Base-by-base conservation (phyloP, 2,888 invertebrate genomes). In the Drosophila seclusa region DNA sequence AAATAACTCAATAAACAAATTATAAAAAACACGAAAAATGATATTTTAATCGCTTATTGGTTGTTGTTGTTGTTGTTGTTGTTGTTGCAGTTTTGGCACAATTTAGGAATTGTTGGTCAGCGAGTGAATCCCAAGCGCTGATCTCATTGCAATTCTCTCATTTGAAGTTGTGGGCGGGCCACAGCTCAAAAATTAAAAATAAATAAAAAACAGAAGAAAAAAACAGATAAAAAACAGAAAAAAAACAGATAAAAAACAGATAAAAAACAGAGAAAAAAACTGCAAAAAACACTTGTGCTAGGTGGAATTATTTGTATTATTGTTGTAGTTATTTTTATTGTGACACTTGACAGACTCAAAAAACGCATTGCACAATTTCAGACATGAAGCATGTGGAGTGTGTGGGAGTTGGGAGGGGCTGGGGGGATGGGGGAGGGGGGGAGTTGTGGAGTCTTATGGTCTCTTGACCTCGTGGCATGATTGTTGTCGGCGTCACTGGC, bases 141-240 rank as follows among this genome's bases (percentile, higher is more conserved):
- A 84, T 87, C 87, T 84, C 83, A 84, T 82, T 87, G 85, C 87
- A 84, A 65, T 82, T 71, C 55, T 65, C 59, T 32, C 53, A 70
- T 55, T 10, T 68, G 63, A 71, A 76, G 78, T 79, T 79, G 72
- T 78, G 68, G 78, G 76, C 68, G 78, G 54, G 18, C 60, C 60
- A 32, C 50, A 21, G 21, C 50, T 27, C 45, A 50, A 60, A 60
- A n/a, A 21, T 16, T 21, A 42, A 29, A 40, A 64, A 48, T 8
- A 40, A 27, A 55, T 52, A 45, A 36, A 68, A 24, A 61, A 34
- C 3, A 24, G 18, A 36, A 27, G 27, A 4, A 24, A 24, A 24
- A 24, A 27, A 27, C 27, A 27, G 27, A 27, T 7, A 29, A 29
- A 6, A 29, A 29, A 29, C 7, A 0, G 29, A 7, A n/a, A 45